phyloP scores from a whole-genome alignment of 2,113 vertebrate genomes.

The Podocnemis expansa region DNA sequence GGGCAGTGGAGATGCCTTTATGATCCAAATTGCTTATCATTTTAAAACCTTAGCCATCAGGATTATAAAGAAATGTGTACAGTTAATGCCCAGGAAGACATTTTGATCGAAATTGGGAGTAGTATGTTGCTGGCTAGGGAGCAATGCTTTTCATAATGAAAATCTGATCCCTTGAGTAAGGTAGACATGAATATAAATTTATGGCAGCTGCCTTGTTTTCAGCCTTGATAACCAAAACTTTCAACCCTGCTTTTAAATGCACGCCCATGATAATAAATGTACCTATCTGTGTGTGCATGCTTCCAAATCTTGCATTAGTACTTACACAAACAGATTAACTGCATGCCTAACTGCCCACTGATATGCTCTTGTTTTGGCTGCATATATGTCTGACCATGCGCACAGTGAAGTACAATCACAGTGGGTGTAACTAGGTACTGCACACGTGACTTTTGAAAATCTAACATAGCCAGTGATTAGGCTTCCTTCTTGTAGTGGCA shows the following conservation, averaged over 20 bases:
- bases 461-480: accelerated
- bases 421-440: accelerated
- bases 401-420: accelerated
- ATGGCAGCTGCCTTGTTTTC: background rate
- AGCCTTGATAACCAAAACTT: background rate
- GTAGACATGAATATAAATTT: background rate
- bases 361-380: background rate
- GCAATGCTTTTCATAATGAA: background rate
- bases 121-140: background rate
- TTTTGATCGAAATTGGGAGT: background rate
- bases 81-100: background rate
- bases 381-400: background rate
- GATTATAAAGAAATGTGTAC: background rate
- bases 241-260: background rate
- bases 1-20: background rate
- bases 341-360: background rate
- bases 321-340: background rate
- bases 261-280: accelerated
- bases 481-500: accelerated
- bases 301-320: background rate
- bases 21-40: background rate
- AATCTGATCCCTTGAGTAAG: background rate
- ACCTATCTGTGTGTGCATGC: too few species aligned
- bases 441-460: background rate
- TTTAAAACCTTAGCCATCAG: background rate